These are phyloP conservation scores for Aleiodes alternator DNA, from an alignment of 2,888 invertebrate genomes.

Conservation along the genomic window DNA sequence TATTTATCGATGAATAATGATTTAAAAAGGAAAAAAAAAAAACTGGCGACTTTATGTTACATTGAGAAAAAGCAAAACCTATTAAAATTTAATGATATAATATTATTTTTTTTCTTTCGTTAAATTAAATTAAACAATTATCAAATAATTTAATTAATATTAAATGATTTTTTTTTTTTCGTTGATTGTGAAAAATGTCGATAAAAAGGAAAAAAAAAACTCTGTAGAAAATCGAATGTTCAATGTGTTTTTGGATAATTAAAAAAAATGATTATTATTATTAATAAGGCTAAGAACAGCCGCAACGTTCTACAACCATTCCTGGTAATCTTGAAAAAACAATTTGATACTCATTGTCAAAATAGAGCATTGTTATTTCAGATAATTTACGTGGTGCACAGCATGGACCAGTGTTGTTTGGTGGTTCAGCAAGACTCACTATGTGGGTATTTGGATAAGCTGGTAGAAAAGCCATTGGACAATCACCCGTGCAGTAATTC, in stretches of 20 bases:
- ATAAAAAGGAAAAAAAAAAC: slow-evolving; percentile 43
- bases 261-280: not conserved
- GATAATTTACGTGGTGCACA: slow-evolving; percentile 94
- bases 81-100: too few relatives aligned
- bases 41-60: too few relatives aligned
- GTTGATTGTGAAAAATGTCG: too few relatives aligned
- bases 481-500: slow-evolving; percentile 97
- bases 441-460: slow-evolving; percentile 93
- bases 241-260: slow-evolving; percentile 7
- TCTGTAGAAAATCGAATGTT: slow-evolving; percentile 37
- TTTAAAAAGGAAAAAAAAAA: too few relatives aligned
- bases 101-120: too few relatives aligned
- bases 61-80: too few relatives aligned
- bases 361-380: slow-evolving; percentile 93
- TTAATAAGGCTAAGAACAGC: slow-evolving; percentile 84
- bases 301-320: slow-evolving; percentile 96
- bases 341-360: slow-evolving; percentile 91
- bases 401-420: slow-evolving; percentile 90
- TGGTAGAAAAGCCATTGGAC: slow-evolving; percentile 91
- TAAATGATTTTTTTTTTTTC: too few relatives aligned
- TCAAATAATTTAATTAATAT: too few relatives aligned
- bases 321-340: slow-evolving; percentile 92
- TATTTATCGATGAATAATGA: too few relatives aligned
- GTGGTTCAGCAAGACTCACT: slow-evolving; percentile 86
- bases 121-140: too few relatives aligned